These are phyloP conservation scores for Thymelicus lineola DNA, from an alignment of 2,888 invertebrate genomes.

Conservation along the genomic window DNA sequence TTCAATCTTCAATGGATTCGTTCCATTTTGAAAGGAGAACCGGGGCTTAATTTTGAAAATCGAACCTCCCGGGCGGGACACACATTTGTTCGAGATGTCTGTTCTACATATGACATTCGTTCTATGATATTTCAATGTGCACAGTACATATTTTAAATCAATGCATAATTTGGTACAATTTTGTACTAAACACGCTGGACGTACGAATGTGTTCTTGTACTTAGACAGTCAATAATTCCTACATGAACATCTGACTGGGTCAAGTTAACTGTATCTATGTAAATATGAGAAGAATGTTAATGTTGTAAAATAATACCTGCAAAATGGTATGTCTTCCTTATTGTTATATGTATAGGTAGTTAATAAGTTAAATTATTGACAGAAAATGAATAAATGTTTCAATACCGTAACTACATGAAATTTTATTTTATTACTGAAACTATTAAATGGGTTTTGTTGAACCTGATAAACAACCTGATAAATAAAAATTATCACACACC, in stretches of 20 bases:
- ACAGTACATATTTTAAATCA: slow-evolving; percentile 1
- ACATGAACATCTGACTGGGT: slow-evolving; percentile 10
- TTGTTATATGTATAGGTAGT: slow-evolving; percentile 76
- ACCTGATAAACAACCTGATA: too few species aligned
- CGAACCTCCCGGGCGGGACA: too few species aligned
- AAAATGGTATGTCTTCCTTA: slow-evolving; percentile 79
- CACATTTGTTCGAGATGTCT: too few species aligned
- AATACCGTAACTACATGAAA: slow-evolving; percentile 54
- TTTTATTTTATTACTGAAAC: slow-evolving; percentile 26
- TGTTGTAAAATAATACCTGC: slow-evolving; percentile 63
- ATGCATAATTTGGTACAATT: slow-evolving; percentile 11
- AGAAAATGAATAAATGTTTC: slow-evolving; percentile 81
- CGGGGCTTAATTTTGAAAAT: too few species aligned
- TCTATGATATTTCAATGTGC: too few species aligned
- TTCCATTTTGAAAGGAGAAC: too few species aligned
- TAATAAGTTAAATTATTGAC: slow-evolving; percentile 83
- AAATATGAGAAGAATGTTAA: slow-evolving; percentile 72
- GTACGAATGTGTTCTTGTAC: background rate
- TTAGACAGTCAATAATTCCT: slow-evolving; percentile 15
- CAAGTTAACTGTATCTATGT: slow-evolving; percentile 64
- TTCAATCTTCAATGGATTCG: too few species aligned
- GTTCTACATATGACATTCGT: too few species aligned
- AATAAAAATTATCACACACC: too few species aligned
- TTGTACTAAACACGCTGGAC: background rate
- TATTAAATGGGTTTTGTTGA: too few species aligned